Conservation (phyloP, 2,888 invertebrate species). For the Drosophila subquinaria region DNA sequence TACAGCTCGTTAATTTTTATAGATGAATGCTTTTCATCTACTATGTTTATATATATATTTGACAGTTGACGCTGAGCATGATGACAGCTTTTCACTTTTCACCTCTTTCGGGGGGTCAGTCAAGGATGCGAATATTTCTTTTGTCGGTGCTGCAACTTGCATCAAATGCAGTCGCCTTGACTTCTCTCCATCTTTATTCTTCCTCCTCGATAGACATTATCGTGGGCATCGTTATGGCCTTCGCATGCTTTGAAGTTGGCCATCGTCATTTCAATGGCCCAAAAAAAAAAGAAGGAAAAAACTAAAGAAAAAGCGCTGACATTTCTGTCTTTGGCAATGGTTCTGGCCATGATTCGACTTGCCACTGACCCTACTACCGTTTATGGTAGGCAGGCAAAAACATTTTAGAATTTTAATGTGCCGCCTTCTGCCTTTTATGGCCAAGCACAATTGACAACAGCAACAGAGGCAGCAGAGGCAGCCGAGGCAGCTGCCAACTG, state of each 20-base stretch:
- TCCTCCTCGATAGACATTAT: slow-evolving; percentile 41
- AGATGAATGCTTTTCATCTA: slow-evolving; percentile 56
- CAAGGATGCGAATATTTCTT: slow-evolving; percentile 59
- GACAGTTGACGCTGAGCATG: slow-evolving; percentile 41
- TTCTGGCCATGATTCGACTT: slow-evolving; percentile 20
- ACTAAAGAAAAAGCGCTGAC: slow-evolving; percentile 41
- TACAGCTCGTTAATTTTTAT: slow-evolving; percentile 79
- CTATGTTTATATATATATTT: slow-evolving; percentile 46
- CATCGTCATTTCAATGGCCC: slow-evolving; percentile 36
- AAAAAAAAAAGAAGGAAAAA: slow-evolving; percentile 21
- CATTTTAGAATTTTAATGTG: slow-evolving; percentile 82
- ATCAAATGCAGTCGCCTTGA: slow-evolving; percentile 41
- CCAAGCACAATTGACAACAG: slow-evolving; percentile 59
- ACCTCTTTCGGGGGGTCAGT: slow-evolving; percentile 56
- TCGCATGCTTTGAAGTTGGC: slow-evolving; percentile 56
- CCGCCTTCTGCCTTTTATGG: slow-evolving; percentile 80
- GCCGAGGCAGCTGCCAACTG: slow-evolving; percentile 69
- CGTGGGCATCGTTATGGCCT: slow-evolving; percentile 55
- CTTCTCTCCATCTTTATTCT: too few species aligned
- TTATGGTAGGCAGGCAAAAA: slow-evolving; percentile 69
- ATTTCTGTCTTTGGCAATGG: slow-evolving; percentile 40
- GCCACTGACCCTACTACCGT: slow-evolving; percentile 45
- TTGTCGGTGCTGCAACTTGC: slow-evolving; percentile 62
- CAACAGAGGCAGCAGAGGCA: slow-evolving; percentile 2
- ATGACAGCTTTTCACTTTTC: slow-evolving; percentile 78